phyloP scores from a whole-genome alignment of 2,888 invertebrate species.

The Eulithis testata region DNA sequence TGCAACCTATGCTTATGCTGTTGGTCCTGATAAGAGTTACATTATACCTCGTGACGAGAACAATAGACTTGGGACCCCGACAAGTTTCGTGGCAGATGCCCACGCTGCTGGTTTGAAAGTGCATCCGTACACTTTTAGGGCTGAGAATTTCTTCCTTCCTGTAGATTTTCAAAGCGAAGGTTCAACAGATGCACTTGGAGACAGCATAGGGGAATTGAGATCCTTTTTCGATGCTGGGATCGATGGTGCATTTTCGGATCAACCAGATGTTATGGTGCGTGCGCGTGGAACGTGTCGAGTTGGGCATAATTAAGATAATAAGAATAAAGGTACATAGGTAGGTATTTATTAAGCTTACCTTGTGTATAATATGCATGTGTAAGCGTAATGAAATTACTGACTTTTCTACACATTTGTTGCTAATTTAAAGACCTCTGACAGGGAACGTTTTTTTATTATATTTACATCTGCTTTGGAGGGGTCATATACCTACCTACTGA shows the following conservation, averaged over 20 bases:
- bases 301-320: constrained; percentile 5
- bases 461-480: too few species aligned
- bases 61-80: constrained; percentile 58
- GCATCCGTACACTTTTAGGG: constrained; percentile 75
- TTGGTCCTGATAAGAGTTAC: constrained; percentile 72
- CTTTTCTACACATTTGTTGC: too few species aligned
- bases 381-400: too few species aligned
- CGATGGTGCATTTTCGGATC: constrained; percentile 74
- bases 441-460: too few species aligned
- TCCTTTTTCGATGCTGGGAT: constrained; percentile 68
- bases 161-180: constrained; percentile 62
- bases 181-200: constrained; percentile 58
- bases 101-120: constrained; percentile 73
- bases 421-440: too few species aligned
- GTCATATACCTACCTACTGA: too few species aligned
- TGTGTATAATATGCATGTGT: too few species aligned
- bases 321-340: too few species aligned
- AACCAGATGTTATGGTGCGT: constrained; percentile 67
- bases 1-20: constrained; percentile 71
- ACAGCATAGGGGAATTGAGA: constrained; percentile 63
- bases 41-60: constrained; percentile 67
- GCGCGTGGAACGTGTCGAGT: constrained; percentile 50
- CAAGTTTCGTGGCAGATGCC: constrained; percentile 67
- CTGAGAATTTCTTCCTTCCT: constrained; percentile 70
- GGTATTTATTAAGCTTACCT: too few species aligned